Evolutionary conservation across 35 echinoderm and acorn worm species (phyloP), one percentile per base, ranked within the genome.

Genomic region (Ophioderma brevispina): DNA sequence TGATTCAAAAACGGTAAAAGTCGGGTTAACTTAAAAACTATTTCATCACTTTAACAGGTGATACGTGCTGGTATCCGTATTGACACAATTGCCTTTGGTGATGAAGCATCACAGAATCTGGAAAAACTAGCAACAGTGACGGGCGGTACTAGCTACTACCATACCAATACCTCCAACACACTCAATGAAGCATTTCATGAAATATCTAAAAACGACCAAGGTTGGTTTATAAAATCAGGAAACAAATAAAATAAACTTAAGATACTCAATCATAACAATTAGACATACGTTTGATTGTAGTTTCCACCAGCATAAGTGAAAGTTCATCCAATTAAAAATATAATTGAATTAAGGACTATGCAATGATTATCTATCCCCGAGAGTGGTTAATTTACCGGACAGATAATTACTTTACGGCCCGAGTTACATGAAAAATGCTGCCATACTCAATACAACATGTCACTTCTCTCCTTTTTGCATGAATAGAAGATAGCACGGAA

Each of bases 11-110:
- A n/a, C n/a, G n/a, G n/a, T n/a, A n/a, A n/a, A n/a, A n/a, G n/a
- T n/a, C n/a, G n/a, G n/a, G n/a, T n/a, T n/a, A n/a, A n/a, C n/a
- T n/a, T n/a, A n/a, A n/a, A n/a, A n/a, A n/a, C n/a, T 82, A 40
- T 1, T 43, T 0, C 39, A 13, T 84, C 33, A 39, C 14, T 59
- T 33, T 34, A 32, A 64, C 17, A 85, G 83, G 83, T 85, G 0
- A 70, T 64, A 34, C 33, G 21, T 14, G 39, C 83, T 34, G 84
- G 91, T 39, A 86, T 94, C 30, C 80, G 81, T 19, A 87, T 94
- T 39, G 87, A 90, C 32, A 89, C 92, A 31, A 94, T 94, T 28
- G 92, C 92, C n/a, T 41, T 94, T 40, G 87, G 92, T 31, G 55
- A 50, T 0, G 83, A 85, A 70, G 92, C 92, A 0, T 84, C 88